Evolutionary conservation across 1,140 invertebrate species (phyloP).

Genomic region (Prorops nasuta): DNA sequence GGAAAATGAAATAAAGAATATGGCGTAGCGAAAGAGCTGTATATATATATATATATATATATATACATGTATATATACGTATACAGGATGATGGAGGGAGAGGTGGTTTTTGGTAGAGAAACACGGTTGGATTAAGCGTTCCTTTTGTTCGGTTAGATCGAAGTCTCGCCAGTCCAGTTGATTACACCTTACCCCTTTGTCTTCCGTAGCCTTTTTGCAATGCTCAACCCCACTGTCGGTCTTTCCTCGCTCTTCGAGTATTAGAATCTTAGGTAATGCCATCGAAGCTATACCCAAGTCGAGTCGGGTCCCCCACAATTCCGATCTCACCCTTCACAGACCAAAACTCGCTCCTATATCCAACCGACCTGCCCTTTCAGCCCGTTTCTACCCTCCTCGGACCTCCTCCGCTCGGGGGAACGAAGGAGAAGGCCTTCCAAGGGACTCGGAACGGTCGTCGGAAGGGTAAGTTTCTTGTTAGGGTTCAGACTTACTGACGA

Average conservation of each 20-base stretch:
- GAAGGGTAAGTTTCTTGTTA: slow-evolving; percentile 55
- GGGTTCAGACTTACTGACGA: slow-evolving; percentile 54
- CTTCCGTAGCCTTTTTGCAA: slow-evolving; percentile 29
- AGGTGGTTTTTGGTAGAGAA: slow-evolving; percentile 29
- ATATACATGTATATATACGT: no score
- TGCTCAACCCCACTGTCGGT: slow-evolving; percentile 7
- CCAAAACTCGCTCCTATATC: slow-evolving; percentile 29
- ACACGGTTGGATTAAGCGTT: slow-evolving; percentile 37
- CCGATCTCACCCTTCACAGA: slow-evolving; percentile 24
- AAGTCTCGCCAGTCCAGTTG: slow-evolving; percentile 28
- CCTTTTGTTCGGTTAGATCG: slow-evolving; percentile 26
- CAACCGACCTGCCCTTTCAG: background rate
- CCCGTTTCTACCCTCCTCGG: background rate
- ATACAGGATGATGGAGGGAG: slow-evolving; percentile 24
- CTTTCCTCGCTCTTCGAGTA: slow-evolving; percentile 10
- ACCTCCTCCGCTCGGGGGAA: background rate
- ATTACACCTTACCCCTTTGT: slow-evolving; percentile 22
- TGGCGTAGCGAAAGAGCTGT: no score
- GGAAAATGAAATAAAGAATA: no score
- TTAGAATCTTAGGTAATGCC: slow-evolving; percentile 36
- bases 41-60: no score
- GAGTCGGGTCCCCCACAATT: slow-evolving; percentile 24
- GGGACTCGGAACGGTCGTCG: slow-evolving; percentile 27
- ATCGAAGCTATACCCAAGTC: slow-evolving; percentile 17
- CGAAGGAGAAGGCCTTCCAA: slow-evolving; percentile 10